phyloP scores from a whole-genome alignment of 2,888 invertebrate genomes.

The Limenitis camilla region DNA sequence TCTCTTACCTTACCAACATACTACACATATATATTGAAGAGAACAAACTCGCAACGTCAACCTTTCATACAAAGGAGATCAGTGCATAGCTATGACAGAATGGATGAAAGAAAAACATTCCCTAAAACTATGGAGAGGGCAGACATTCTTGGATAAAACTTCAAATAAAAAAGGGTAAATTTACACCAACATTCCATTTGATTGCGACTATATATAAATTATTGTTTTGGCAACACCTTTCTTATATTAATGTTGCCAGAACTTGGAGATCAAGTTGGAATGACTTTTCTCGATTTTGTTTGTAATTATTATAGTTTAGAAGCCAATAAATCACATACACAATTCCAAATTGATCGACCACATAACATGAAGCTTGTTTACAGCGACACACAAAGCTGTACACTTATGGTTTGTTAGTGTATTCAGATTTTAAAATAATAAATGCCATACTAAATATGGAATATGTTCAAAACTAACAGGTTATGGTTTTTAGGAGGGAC shows the following conservation, averaged over 20 bases:
- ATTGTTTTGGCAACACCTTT: conserved; percentile 59
- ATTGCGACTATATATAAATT: conserved; percentile 48
- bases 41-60: conserved; percentile 58
- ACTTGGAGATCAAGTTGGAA: conserved; percentile 68
- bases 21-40: conserved; percentile 21
- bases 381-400: conserved; percentile 64
- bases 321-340: conserved; percentile 63
- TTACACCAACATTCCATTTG: conserved; percentile 83
- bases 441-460: conserved; percentile 16
- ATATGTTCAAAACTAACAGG: conserved; percentile 9
- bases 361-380: conserved; percentile 47
- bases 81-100: conserved; percentile 66
- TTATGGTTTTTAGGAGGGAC: conserved; percentile 2
- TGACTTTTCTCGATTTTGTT: conserved; percentile 25
- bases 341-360: conserved; percentile 72
- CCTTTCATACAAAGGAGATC: conserved; percentile 58
- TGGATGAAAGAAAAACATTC: conserved; percentile 62
- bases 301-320: conserved; percentile 28
- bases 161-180: conserved; percentile 53
- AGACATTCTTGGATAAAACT: conserved; percentile 76
- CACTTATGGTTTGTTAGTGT: conserved; percentile 70
- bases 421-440: conserved; percentile 40
- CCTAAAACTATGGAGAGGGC: conserved; percentile 63
- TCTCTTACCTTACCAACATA: conserved; percentile 41
- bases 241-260: conserved; percentile 53